Evolutionary conservation across 1,140 invertebrate species (phyloP), one percentile per base, ranked within the genome.

Genomic region (Formica exsecta): DNA sequence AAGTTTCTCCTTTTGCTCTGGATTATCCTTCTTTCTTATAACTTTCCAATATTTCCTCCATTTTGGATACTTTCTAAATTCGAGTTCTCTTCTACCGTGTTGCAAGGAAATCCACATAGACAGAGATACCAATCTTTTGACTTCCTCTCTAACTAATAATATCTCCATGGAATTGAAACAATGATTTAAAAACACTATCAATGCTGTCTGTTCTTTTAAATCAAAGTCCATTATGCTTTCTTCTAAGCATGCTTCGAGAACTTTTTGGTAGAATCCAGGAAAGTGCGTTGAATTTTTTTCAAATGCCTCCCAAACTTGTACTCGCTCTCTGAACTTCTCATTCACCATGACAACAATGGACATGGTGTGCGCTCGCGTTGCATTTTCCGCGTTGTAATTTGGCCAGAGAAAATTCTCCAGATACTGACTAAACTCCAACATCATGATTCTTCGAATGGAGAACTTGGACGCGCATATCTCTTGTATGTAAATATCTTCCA

Each of bases 101-200:
- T 99, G 97, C 19, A 99, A 95, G 91, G 98, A 99, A 29, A 97
- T 96, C 99, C 99, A 99, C 96, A 99, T 99, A 7, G 98, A 97
- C 0, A 99, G 96, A 0, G 98, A 99, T 0, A 99, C 98, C 29
- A 99, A 95, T 86, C 97, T 96, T 93, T 99, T 99, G 3, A 99
- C 97, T 95, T 99, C 98, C 91, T 99, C 98, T 51, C 99, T 95
- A 64, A 99, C 98, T 9, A 99, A 93, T 88, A 98, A 97, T 32
- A 99, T 97, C 96, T 99, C 99, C 97, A 99, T 98, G 90, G 98
- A 99, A 92, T 99, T 99, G 88, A 99, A 99, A 93, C 98, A 98
- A 93, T 99, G 98, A 94, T 99, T 99, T 0, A 99, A 95, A 94
- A 99, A 99, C 13, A 99, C 96, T 5, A 99, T 95, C 48, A 99